Evolutionary conservation across 2,888 invertebrate species (phyloP).

Genomic region (Sinopyrophorus schimmeli): DNA sequence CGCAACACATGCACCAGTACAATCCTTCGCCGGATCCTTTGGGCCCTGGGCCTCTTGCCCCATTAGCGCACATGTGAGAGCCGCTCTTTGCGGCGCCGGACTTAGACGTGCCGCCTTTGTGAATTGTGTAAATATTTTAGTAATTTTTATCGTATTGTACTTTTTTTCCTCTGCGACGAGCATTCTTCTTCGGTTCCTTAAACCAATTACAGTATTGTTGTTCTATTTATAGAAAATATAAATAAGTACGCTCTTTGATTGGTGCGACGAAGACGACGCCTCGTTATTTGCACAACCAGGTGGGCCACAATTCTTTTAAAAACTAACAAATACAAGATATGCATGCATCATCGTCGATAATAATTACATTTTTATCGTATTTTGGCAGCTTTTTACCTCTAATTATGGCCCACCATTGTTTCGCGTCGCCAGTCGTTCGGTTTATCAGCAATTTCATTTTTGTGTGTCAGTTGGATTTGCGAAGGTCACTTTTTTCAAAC

Average conservation of each 20-base stretch:
- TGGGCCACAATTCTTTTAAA: slow-evolving; percentile 15
- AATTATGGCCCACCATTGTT: not conserved
- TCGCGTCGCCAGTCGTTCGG: not conserved
- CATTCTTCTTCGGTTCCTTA: slow-evolving; percentile 45
- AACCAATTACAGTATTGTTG: slow-evolving; percentile 48
- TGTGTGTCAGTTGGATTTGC: too few species aligned
- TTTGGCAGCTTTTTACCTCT: not conserved
- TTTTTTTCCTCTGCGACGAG: slow-evolving; percentile 23
- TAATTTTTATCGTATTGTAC: slow-evolving; percentile 29
- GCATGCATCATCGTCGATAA: too few species aligned
- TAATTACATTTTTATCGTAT: not conserved
- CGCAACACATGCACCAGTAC: slow-evolving; percentile 68
- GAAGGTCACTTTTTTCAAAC: not conserved
- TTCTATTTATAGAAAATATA: slow-evolving; percentile 31
- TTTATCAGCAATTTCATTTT: too few species aligned
- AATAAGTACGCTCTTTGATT: slow-evolving; percentile 23
- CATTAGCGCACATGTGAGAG: slow-evolving; percentile 69
- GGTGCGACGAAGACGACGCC: slow-evolving; percentile 8
- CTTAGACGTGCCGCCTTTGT: slow-evolving; percentile 53
- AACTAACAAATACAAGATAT: too few species aligned
- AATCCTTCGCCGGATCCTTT: slow-evolving; percentile 68
- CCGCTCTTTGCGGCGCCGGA: slow-evolving; percentile 55
- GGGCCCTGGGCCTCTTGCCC: slow-evolving; percentile 63
- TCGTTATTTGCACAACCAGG: slow-evolving; percentile 8
- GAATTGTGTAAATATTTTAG: slow-evolving; percentile 46